A percentile compares a stretch with the other conserved stretches of the same genome.
phyloP scores from a whole-genome alignment of 2,888 invertebrate species.

The Ashinkailepas kermadecensis region DNA sequence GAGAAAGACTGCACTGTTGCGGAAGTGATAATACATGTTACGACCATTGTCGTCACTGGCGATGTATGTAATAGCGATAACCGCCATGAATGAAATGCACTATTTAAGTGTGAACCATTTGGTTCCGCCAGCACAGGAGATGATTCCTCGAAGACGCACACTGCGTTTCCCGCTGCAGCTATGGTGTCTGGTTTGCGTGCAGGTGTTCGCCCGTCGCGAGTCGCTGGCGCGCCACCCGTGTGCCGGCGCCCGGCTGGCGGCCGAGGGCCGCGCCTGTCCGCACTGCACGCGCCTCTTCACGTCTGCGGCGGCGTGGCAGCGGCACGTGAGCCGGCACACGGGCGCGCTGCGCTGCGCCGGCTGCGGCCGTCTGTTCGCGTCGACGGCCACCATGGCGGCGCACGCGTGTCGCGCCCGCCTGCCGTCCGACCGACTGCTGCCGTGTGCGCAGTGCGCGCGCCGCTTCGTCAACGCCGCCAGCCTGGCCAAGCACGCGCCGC shows the following conservation, averaged over 20 bases:
- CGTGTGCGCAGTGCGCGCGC: not conserved
- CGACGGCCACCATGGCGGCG: not conserved
- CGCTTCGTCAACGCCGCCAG: conserved; percentile 1
- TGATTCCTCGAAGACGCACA: too few relatives aligned
- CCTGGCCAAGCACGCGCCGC: not conserved
- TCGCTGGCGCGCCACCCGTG: not conserved
- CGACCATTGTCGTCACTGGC: too few relatives aligned
- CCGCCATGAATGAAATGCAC: too few relatives aligned
- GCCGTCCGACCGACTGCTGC: not conserved
- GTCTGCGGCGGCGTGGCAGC: not conserved
- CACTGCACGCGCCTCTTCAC: conserved; percentile 2
- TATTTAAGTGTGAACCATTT: too few relatives aligned
- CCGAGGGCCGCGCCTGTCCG: not conserved
- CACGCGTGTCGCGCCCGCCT: not conserved
- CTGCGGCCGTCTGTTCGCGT: conserved; percentile 4
- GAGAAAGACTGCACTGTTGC: too few relatives aligned
- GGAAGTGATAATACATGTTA: too few relatives aligned
- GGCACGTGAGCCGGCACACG: not conserved
- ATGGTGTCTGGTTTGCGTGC: not conserved
- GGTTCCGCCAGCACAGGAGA: too few relatives aligned
- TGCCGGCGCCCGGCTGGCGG: not conserved
- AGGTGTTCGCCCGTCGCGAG: not conserved
- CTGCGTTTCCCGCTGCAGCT: too few relatives aligned
- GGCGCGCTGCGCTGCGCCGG: conserved; percentile 15
- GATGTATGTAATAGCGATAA: too few relatives aligned